phyloP scores from a whole-genome alignment of 2,113 vertebrate species.

The Myodes glareolus region DNA sequence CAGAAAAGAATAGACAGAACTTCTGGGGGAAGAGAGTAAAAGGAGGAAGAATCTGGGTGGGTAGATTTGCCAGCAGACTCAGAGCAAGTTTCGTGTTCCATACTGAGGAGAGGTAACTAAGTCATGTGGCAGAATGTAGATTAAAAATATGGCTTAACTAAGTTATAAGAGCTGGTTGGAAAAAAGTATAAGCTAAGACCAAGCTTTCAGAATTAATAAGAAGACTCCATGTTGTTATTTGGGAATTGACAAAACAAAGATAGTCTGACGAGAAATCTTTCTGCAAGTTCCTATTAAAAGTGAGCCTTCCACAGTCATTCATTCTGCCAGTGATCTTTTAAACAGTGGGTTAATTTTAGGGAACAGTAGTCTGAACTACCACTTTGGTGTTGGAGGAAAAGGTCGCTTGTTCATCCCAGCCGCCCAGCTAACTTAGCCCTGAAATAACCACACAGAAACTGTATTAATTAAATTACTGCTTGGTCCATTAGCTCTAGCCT shows the following conservation, averaged over 20 bases:
- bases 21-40: not conserved
- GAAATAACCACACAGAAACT: no score
- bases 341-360: not conserved
- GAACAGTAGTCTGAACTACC: not conserved
- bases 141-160: not conserved
- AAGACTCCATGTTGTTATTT: not conserved
- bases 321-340: not conserved
- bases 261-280: not conserved
- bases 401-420: no score
- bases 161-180: not conserved
- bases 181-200: not conserved
- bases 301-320: not conserved
- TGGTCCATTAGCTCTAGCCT: no score
- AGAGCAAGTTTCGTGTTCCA: not conserved
- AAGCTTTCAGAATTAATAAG: not conserved
- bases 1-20: not conserved
- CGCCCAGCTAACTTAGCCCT: no score
- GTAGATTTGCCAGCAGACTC: not conserved
- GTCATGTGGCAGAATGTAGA: not conserved
- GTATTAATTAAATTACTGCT: no score
- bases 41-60: rapidly evolving
- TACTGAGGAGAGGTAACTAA: not conserved
- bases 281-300: not conserved
- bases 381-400: not conserved
- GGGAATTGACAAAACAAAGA: not conserved